Base-by-base conservation (phyloP, 2,888 invertebrate species). In the Pecten maximus region DNA sequence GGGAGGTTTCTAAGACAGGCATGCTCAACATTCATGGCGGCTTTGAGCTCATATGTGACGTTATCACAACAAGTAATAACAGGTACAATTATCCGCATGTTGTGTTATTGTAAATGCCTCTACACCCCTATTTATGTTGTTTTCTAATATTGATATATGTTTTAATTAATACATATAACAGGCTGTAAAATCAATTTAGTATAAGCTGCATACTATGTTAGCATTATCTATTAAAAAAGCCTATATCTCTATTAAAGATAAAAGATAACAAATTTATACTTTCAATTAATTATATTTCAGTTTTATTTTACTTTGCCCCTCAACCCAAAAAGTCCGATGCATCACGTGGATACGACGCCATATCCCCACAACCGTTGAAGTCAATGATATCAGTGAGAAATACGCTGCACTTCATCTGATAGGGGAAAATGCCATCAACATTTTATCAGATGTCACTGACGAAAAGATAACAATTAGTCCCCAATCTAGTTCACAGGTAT, bases 291-390 rank as follows among this genome's bases (percentile, higher is more conserved):
- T 91, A 88, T 92, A 92, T 96, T 93, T 90, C 97, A 99, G 99
- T 96, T 99, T 98, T 96, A 99, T 99, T 98, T 98, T 99, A 98
- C 99, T 99, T 94, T 99, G 99, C 0, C 99, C 99, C 0, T 99
- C 99, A 0, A 98, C 99, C 92, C 99, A 99, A 96, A 99, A 99
- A 97, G 98, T 99, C 0, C 98, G 99, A 2, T 98, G 99, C 95
- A 97, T 97, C 94, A 97, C 98, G 40, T 99, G 99, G 99, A 97
- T 99, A 91, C 98, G 98, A 94, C 98, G 98, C 39, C 98, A 99
- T 96, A 97, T 98, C 91, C 98, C 99, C 12, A 28, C 0, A 15
- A 10, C 28, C 12, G 74, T 74, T 35, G 28, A 74, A 15, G 74
- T 74, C 28, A 74, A 8, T 6, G 74, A 74, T 35, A 10, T 74